Conservation (phyloP, 2,797 vertebrate genomes). For the Hyperoplus lanceolatus region DNA sequence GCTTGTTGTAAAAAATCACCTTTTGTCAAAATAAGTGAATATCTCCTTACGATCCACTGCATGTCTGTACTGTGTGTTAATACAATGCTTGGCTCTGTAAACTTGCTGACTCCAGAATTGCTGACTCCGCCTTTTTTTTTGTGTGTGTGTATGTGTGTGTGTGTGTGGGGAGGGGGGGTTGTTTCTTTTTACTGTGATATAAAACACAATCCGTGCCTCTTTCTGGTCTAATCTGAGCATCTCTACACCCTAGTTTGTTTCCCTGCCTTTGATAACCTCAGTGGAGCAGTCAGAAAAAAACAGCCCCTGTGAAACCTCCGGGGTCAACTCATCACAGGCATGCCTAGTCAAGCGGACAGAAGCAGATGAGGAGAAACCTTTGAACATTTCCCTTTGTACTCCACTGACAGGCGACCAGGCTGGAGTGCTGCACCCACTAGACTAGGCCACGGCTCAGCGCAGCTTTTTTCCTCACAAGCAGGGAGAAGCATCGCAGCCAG, state of each 20-base stretch:
- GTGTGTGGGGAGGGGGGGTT: too few relatives aligned
- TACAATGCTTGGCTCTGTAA: too few relatives aligned
- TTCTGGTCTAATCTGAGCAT: background rate
- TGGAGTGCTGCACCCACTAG: conserved; percentile 41
- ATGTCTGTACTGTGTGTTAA: too few relatives aligned
- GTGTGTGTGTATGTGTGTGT: too few relatives aligned
- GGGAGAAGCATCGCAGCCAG: conserved; percentile 64
- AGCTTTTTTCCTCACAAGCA: conserved; percentile 37
- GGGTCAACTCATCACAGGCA: conserved; percentile 65
- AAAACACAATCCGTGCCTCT: background rate
- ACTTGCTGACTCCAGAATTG: too few relatives aligned
- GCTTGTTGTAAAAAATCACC: too few relatives aligned
- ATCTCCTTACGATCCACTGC: too few relatives aligned
- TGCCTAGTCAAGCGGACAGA: conserved; percentile 63
- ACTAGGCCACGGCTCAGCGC: conserved; percentile 28
- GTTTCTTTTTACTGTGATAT: background rate
- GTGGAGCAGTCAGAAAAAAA: conserved; percentile 37
- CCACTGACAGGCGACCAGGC: conserved; percentile 53
- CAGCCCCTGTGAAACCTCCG: conserved; percentile 54
- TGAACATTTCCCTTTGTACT: conserved; percentile 77
- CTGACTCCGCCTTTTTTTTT: too few relatives aligned
- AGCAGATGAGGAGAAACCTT: conserved; percentile 71
- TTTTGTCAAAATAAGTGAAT: too few relatives aligned
- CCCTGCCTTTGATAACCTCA: conserved; percentile 53
- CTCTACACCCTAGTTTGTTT: conserved; percentile 30